Percentiles rank a stretch among this genome's conserved stretches.
Evolutionary conservation across 2,113 vertebrate species (phyloP).

Genomic region (Rhea americana): DNA sequence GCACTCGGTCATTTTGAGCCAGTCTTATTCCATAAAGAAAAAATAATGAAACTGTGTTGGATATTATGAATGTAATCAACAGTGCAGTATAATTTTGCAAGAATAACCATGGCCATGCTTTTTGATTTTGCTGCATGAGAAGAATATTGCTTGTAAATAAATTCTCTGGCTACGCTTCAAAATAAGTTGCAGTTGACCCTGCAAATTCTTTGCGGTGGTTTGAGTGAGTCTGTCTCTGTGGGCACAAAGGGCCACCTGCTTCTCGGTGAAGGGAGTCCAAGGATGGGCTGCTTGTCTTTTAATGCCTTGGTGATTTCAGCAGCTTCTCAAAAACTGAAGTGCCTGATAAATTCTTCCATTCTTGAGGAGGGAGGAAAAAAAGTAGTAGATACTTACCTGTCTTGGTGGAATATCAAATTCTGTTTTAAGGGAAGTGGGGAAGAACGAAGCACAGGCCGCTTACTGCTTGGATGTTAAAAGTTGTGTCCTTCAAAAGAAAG

Average conservation of each 20-base stretch:
- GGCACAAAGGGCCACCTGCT: background rate
- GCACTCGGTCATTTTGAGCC: background rate
- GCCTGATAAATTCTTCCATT: accelerated
- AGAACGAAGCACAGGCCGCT: accelerated
- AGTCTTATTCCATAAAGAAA: background rate
- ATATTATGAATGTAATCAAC: background rate
- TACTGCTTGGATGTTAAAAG: background rate
- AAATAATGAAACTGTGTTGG: accelerated
- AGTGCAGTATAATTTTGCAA: accelerated
- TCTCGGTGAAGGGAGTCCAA: background rate
- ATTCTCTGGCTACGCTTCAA: background rate
- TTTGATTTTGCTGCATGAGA: background rate
- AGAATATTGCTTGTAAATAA: background rate
- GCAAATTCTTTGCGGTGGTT: background rate
- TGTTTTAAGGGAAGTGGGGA: background rate
- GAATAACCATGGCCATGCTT: accelerated
- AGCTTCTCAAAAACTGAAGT: background rate
- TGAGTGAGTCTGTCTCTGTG: background rate
- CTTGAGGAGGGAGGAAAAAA: background rate
- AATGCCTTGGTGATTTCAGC: background rate
- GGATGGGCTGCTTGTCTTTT: background rate
- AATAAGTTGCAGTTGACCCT: background rate
- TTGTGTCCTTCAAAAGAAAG: background rate
- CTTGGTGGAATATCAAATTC: background rate
- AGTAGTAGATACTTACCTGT: too few species aligned